phyloP scores from a whole-genome alignment of 2,888 invertebrate genomes.

The Tortricodes alternella region DNA sequence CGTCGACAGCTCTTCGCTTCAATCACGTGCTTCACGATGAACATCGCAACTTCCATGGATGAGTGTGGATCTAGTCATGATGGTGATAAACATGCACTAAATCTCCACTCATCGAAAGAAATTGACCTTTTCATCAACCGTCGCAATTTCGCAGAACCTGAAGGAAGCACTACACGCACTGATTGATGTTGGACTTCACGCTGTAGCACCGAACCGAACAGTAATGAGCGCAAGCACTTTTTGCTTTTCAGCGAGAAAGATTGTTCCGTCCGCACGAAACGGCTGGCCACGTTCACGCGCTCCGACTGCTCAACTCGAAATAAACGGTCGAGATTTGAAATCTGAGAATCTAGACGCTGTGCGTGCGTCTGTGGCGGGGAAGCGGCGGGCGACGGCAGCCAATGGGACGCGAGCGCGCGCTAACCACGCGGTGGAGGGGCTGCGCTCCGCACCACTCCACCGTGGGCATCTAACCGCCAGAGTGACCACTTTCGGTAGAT shows the following conservation, averaged over 20 bases:
- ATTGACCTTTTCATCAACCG: slow-evolving; percentile 68
- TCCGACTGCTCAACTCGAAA: slow-evolving; percentile 72
- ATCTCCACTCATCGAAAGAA: slow-evolving; percentile 89
- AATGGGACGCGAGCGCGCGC: slow-evolving; percentile 65
- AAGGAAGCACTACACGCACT: slow-evolving; percentile 77
- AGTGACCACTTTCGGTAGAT: too few species aligned
- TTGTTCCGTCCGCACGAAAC: slow-evolving; percentile 50
- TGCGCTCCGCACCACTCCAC: slow-evolving; percentile 25
- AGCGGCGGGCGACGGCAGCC: slow-evolving; percentile 49
- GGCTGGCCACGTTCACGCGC: slow-evolving; percentile 56
- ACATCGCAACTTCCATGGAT: slow-evolving; percentile 86
- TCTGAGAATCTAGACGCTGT: slow-evolving; percentile 78
- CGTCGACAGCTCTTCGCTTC: slow-evolving; percentile 54
- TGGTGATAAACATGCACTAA: slow-evolving; percentile 86
- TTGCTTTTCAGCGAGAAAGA: slow-evolving; percentile 59
- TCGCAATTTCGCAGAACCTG: slow-evolving; percentile 42
- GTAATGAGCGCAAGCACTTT: slow-evolving; percentile 65
- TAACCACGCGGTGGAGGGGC: slow-evolving; percentile 64
- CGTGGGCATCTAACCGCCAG: slow-evolving; percentile 37
- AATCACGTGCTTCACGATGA: slow-evolving; percentile 50
- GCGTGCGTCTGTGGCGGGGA: slow-evolving; percentile 63
- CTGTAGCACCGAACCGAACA: slow-evolving; percentile 69
- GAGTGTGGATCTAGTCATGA: slow-evolving; percentile 92
- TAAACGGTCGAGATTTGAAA: slow-evolving; percentile 84
- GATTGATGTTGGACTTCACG: slow-evolving; percentile 73